phyloP scores from a whole-genome alignment of 2,113 vertebrate species.

The Myotis davidii region DNA sequence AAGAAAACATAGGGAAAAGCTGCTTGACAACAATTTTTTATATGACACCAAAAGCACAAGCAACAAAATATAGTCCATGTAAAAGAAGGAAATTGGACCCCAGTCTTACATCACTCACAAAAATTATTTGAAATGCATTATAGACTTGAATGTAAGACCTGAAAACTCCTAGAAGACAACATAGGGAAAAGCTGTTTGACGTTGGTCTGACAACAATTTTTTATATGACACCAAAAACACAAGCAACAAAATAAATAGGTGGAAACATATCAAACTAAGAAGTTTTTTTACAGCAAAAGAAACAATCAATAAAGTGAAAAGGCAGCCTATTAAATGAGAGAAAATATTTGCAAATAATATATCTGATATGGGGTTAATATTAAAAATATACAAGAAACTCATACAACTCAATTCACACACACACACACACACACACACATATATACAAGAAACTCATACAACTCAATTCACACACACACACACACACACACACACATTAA shows the following conservation, averaged over 20 bases:
- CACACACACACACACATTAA: not conserved
- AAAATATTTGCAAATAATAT: not conserved
- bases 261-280: not conserved
- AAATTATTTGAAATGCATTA: not conserved
- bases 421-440: not conserved
- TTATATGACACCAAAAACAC: not conserved
- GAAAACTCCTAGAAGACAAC: not conserved
- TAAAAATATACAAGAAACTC: not conserved
- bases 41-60: not conserved
- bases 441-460: not conserved
- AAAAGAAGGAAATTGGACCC: not conserved
- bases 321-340: not conserved
- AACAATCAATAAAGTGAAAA: not conserved
- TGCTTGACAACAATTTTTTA: not conserved
- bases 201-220: not conserved
- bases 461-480: not conserved
- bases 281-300: not conserved
- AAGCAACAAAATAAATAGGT: not conserved
- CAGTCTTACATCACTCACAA: not conserved
- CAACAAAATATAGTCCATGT: not conserved
- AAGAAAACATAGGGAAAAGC: not conserved
- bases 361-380: not conserved
- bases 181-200: not conserved
- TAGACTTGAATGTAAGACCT: not conserved
- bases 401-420: not conserved